Conservation (phyloP, 2,888 invertebrate genomes). For the Entomobrya proxima region DNA sequence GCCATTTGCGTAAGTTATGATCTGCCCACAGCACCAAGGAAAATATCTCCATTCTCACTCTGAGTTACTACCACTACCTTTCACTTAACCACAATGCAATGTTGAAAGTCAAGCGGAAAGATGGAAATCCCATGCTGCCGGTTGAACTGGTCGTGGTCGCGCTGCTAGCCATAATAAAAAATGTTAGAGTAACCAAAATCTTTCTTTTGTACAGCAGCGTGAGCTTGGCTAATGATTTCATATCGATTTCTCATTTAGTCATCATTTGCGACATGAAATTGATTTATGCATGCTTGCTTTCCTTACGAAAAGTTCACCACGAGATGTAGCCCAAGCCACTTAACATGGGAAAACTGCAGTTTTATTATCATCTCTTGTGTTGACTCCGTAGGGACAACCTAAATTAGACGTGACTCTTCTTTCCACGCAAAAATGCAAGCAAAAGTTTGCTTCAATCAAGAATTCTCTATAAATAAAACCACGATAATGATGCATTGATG, state of each 20-base stretch:
- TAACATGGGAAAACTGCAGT: background rate
- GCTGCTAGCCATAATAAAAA: background rate
- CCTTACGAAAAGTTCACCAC: background rate
- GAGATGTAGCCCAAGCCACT: background rate
- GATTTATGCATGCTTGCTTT: conserved; percentile 55
- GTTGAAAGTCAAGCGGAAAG: conserved; percentile 5
- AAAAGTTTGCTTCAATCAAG: conserved; percentile 8
- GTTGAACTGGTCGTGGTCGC: background rate
- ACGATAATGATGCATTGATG: background rate
- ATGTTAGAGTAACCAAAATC: conserved; percentile 4
- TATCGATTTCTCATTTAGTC: conserved; percentile 68
- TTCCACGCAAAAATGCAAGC: background rate
- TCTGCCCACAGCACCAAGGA: background rate
- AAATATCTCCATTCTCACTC: background rate
- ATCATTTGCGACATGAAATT: conserved; percentile 64
- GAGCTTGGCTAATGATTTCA: conserved; percentile 58
- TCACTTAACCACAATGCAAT: background rate
- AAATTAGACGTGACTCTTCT: background rate
- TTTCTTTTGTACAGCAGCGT: background rate
- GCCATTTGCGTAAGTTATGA: conserved; percentile 47
- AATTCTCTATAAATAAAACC: background rate
- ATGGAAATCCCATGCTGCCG: conserved; percentile 1
- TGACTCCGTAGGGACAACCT: background rate
- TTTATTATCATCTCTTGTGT: background rate
- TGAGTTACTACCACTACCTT: background rate